Conservation (phyloP, 2,113 vertebrate genomes). For the Benitochromis conjunctus region DNA sequence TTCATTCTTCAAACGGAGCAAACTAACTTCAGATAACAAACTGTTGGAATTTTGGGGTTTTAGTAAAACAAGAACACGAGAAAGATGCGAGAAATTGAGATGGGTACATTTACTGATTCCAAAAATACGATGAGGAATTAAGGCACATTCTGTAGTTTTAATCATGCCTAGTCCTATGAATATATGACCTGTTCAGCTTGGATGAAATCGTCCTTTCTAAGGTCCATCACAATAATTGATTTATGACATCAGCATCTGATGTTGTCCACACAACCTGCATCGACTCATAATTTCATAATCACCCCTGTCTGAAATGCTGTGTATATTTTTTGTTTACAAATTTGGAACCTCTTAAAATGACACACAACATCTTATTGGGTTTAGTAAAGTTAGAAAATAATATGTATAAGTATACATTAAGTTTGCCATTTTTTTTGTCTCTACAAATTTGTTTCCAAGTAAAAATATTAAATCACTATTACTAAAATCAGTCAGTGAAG, state of each 20-base stretch:
- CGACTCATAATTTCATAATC: neutral
- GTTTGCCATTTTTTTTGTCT: neutral
- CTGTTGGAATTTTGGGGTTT: neutral
- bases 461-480: neutral
- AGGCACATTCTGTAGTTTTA: neutral
- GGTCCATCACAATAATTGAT: too few species aligned
- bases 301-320: neutral
- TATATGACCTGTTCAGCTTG: neutral
- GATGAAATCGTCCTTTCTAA: too few species aligned
- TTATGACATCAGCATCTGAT: too few species aligned
- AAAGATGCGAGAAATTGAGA: neutral
- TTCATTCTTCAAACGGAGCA: too few species aligned
- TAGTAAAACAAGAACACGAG: neutral
- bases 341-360: fast-evolving
- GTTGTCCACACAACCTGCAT: too few species aligned
- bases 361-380: fast-evolving
- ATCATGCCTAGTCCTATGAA: neutral
- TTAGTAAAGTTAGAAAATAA: fast-evolving
- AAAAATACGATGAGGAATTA: neutral
- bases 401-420: fast-evolving
- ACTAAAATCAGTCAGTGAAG: neutral
- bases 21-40: neutral
- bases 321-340: neutral
- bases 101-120: neutral
- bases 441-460: neutral